Evolutionary conservation across 2,888 invertebrate genomes (phyloP).

Genomic region (Ennomos erosarius): DNA sequence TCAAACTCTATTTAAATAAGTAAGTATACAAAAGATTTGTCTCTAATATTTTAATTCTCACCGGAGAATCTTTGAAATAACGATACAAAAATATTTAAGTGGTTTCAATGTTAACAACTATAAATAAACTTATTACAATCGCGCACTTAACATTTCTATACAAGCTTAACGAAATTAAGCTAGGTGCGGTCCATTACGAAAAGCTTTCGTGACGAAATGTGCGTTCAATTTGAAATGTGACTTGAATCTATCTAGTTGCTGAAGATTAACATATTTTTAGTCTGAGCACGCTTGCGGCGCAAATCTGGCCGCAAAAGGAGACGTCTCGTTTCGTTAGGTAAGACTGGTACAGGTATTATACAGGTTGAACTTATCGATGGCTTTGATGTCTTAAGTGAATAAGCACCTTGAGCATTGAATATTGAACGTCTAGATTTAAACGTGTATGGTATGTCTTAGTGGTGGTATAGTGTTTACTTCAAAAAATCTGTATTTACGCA

Average conservation of each 20-base stretch:
- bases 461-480: no score
- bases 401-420: slow-evolving; percentile 12
- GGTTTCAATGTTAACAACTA: slow-evolving; percentile 53
- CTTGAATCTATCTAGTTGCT: slow-evolving; percentile 45
- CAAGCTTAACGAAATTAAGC: slow-evolving; percentile 48
- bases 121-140: slow-evolving; percentile 40
- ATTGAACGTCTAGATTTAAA: neutral
- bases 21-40: no score
- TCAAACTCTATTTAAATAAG: no score
- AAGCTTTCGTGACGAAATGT: slow-evolving; percentile 52
- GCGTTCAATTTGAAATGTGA: slow-evolving; percentile 49
- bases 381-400: slow-evolving; percentile 15
- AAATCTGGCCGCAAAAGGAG: slow-evolving; percentile 54
- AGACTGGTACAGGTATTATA: slow-evolving; percentile 26
- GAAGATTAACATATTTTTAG: slow-evolving; percentile 56
- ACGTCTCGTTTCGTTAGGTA: slow-evolving; percentile 34
- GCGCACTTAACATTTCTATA: slow-evolving; percentile 53
- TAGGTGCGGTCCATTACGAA: slow-evolving; percentile 53
- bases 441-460: neutral
- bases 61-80: neutral
- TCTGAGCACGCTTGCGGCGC: slow-evolving; percentile 52
- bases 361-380: slow-evolving; percentile 26
- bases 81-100: slow-evolving; percentile 36
- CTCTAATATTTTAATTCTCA: no score
- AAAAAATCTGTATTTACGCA: neutral